These are phyloP conservation scores for Camponotus pennsylvanicus DNA, from an alignment of 1,140 invertebrate genomes.

Conservation along the genomic window DNA sequence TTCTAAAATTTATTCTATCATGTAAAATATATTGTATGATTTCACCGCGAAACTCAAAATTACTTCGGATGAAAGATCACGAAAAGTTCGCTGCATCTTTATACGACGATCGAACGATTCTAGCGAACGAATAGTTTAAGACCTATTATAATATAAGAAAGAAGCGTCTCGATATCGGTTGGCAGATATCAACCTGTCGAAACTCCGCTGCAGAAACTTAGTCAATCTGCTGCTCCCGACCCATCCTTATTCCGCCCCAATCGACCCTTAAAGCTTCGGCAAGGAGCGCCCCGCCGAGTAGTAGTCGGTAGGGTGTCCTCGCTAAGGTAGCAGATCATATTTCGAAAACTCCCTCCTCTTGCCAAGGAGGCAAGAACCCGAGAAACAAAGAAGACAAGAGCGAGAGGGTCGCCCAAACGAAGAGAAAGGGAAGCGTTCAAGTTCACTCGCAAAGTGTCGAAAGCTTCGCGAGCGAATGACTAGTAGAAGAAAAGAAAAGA, in stretches of 20 bases:
- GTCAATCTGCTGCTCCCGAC: slow-evolving; percentile 81
- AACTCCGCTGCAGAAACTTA: slow-evolving; percentile 81
- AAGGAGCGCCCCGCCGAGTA: slow-evolving; percentile 73
- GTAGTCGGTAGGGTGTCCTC: slow-evolving; percentile 75
- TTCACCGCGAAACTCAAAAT: slow-evolving; percentile 16
- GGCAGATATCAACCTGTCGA: slow-evolving; percentile 82
- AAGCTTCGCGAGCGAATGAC: not conserved
- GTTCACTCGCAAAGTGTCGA: slow-evolving; percentile 47
- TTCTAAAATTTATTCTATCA: no score
- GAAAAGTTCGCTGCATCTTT: slow-evolving; percentile 37
- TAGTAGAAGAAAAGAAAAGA: not conserved
- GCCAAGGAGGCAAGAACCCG: slow-evolving; percentile 64
- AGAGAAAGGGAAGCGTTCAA: not conserved
- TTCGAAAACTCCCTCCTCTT: slow-evolving; percentile 64
- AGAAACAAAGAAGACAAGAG: slow-evolving; percentile 57
- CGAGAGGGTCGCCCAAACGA: not conserved
- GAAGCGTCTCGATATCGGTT: slow-evolving; percentile 75
- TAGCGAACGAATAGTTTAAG: slow-evolving; percentile 72
- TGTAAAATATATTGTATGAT: not conserved
- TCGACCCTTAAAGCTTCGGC: slow-evolving; percentile 76
- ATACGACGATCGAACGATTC: slow-evolving; percentile 44
- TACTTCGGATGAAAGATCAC: slow-evolving; percentile 20
- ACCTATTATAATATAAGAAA: slow-evolving; percentile 68
- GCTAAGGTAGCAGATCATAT: slow-evolving; percentile 76
- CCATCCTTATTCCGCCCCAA: slow-evolving; percentile 75